Evolutionary conservation across 2,888 invertebrate species (phyloP), one percentile per base, ranked within the genome.

Genomic region (Antheraea yamamai): DNA sequence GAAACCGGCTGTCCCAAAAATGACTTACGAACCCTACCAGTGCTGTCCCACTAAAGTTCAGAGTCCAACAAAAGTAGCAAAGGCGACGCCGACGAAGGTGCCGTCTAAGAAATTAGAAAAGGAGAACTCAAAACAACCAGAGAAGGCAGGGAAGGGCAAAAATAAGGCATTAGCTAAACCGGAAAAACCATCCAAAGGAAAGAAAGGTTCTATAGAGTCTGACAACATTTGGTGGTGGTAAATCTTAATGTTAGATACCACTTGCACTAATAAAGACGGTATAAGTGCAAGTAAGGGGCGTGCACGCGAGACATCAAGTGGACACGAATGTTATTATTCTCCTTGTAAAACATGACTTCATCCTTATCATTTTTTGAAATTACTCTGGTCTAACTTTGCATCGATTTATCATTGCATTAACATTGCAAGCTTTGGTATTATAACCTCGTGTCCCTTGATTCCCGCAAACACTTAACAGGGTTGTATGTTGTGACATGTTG

Each of bases 41-140:
- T 98, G 98, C 96, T 98, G 98, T 96, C 98, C 98, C 93, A 97
- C 97, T 93, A 97, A 97, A 96, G 96, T 97, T 92, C 96, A 96
- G 91, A 96, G 96, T 92, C 96, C 96, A 89, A 97, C 97, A 86
- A 97, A 97, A 96, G 96, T 97, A 92, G 97, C 97, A 93, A 97
- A 97, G 95, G 96, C 96, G 94, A 96, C 96, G 86, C 95, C 94
- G 81, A 91, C 92, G 85, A 95, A 94, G 96, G 95, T 96, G 94
- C 96, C 96, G 83, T 92, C 91, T 84, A 92, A 92, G 91, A 95
- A 93, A 87, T 87, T 92, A 78, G 92, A 90, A 79, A 95, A 93
- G 86, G 89, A 91, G 81, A 95, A 92, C 86, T 88, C 89, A 78
- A 91, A 88, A 79, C 86, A 85, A 81, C 85, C 83, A 26, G 75